Percentiles rank a stretch among this genome's conserved stretches.
phyloP scores from a whole-genome alignment of 2,797 vertebrate species.

The Erethizon dorsatum region DNA sequence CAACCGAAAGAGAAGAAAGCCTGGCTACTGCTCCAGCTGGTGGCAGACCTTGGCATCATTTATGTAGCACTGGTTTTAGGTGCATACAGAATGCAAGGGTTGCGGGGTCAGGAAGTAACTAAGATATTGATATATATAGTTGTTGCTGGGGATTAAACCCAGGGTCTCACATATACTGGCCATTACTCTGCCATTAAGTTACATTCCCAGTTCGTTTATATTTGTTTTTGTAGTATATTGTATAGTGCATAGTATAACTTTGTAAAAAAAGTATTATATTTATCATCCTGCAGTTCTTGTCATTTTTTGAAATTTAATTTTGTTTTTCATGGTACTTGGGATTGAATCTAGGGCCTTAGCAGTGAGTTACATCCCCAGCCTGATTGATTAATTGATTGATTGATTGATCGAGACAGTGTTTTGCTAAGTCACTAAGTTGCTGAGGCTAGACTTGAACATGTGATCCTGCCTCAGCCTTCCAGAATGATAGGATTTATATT shows the following conservation, averaged over 20 bases:
- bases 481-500: neutral
- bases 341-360: neutral
- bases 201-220: too few species aligned
- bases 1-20: too few species aligned
- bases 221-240: neutral
- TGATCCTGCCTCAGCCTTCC: neutral
- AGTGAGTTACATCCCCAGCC: neutral
- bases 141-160: neutral
- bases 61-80: too few species aligned
- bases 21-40: too few species aligned
- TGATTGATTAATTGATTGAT: neutral
- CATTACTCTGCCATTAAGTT: neutral
- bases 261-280: neutral
- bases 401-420: neutral
- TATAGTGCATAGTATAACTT: neutral
- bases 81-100: too few species aligned
- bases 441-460: neutral
- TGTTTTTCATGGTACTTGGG: neutral
- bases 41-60: too few species aligned
- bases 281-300: neutral
- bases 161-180: neutral
- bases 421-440: neutral
- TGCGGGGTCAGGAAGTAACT: neutral
- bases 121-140: neutral
- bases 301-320: neutral